Evolutionary conservation across 2,113 vertebrate species (phyloP).

Genomic region (Seriola quinqueradiata): DNA sequence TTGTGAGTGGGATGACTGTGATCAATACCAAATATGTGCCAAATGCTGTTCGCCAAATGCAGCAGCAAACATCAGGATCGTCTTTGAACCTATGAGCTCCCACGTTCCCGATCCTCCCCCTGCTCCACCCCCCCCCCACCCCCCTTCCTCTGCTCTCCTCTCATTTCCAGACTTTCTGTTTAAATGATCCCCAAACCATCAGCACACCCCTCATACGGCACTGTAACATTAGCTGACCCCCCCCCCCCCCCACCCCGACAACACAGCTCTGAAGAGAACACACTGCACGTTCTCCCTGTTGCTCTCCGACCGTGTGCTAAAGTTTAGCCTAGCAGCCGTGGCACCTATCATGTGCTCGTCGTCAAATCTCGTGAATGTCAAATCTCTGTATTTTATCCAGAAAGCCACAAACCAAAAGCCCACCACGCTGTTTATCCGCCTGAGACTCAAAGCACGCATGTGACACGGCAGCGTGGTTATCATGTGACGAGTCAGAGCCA

Average conservation of each 20-base stretch:
- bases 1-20: slow-evolving; percentile 1
- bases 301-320: slow-evolving; percentile 23
- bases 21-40: slow-evolving; percentile 52
- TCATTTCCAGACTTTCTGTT: neutral
- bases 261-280: neutral
- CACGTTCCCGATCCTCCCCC: slow-evolving; percentile 72
- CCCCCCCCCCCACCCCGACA: too few relatives aligned
- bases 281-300: neutral
- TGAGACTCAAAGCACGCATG: slow-evolving; percentile 15
- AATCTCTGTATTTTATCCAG: slow-evolving; percentile 28
- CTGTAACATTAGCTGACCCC: neutral
- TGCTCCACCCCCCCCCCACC: slow-evolving; percentile 62
- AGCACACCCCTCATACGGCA: neutral
- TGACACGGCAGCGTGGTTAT: slow-evolving; percentile 50
- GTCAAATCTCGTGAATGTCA: slow-evolving; percentile 37
- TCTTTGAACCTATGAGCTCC: slow-evolving; percentile 76
- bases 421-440: neutral
- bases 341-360: neutral
- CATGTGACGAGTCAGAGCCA: slow-evolving; percentile 54
- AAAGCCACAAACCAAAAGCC: neutral
- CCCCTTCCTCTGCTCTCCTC: slow-evolving; percentile 47
- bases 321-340: neutral
- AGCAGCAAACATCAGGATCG: slow-evolving; percentile 66
- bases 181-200: slow-evolving; percentile 19
- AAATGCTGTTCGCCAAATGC: slow-evolving; percentile 30